Evolutionary conservation across 2,113 vertebrate species (phyloP).

Genomic region (Dolichotis patagonum): DNA sequence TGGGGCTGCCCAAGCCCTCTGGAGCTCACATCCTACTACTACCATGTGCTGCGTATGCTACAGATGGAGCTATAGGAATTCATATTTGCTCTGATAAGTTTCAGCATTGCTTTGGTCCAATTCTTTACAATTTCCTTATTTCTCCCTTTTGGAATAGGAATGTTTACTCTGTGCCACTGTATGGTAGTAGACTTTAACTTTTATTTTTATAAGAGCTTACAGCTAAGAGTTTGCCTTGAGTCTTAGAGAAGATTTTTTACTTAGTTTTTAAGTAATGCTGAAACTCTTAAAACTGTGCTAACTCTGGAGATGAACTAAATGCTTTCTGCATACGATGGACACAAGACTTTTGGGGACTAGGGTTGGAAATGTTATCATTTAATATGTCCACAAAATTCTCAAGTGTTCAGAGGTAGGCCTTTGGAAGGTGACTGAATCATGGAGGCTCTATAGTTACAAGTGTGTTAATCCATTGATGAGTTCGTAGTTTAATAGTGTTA

Average conservation of each 20-base stretch:
- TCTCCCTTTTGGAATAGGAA: not conserved
- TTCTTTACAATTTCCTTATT: not conserved
- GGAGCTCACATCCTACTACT: not conserved
- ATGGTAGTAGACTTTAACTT: not conserved
- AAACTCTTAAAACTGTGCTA: not conserved
- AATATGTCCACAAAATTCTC: not conserved
- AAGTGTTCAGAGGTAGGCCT: not conserved
- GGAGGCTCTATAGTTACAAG: not conserved
- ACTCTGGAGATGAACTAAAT: not conserved
- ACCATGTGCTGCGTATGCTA: not conserved
- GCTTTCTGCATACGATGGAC: not conserved
- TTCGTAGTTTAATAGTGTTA: not conserved
- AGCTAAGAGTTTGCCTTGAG: not conserved
- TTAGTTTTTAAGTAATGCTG: not conserved
- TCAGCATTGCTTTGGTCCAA: not conserved
- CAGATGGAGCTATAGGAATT: not conserved
- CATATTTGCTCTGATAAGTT: not conserved
- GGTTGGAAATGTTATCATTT: not conserved
- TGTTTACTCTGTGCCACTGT: not conserved
- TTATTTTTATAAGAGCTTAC: not conserved
- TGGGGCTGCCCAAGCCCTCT: not conserved
- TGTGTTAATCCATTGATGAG: not conserved
- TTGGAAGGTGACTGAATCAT: not conserved
- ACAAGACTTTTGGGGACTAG: not conserved
- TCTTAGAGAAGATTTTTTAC: not conserved